Evolutionary conservation across 2,888 invertebrate species (phyloP), one percentile per base, ranked within the genome.

Genomic region (Scaptomyza reducta): DNA sequence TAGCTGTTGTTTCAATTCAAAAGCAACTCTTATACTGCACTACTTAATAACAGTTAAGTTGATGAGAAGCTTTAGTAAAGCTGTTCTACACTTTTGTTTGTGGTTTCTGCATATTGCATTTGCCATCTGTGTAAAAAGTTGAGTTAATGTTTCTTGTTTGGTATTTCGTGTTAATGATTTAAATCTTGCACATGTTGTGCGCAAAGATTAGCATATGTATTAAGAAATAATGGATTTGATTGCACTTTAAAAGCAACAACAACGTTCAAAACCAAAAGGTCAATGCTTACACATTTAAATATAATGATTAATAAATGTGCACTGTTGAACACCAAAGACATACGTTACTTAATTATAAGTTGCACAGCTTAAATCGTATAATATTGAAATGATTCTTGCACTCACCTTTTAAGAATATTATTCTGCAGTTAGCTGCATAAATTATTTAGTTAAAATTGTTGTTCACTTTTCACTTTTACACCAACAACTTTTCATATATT

Each of bases 371-470:
- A 40, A 40, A 11, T n/a, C 1, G 6, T 27, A 7, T 51, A 3
- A 14, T 16, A 41, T 11, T 45, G 1, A 22, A 5, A 27, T n/a
- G 25, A 9, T 40, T 73, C 6, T 16, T 6, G 4, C 63, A 60
- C 73, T 74, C 72, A 74, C 74, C 74, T 65, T 74, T 56, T 72
- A 27, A 53, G 46, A 45, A 49, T 66, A 14, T 45, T 33, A 31
- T 57, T 54, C 54, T 55, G 72, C 72, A 65, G 72, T 10, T 9
- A 51, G 42, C 66, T 74, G 66, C 77, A 71, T 77, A 61, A 71
- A 55, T 58, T 38, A 29, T 13, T 14, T 9, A 42, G 35, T 1
- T 42, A 5, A 14, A 31, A 25, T 38, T 44, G 6, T 44, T 31
- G 16, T 46, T 74, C 42, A 10, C 38, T 49, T 53, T 45, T 18